Conservation (phyloP, 2,888 invertebrate species). For the Orthosia cruda region DNA sequence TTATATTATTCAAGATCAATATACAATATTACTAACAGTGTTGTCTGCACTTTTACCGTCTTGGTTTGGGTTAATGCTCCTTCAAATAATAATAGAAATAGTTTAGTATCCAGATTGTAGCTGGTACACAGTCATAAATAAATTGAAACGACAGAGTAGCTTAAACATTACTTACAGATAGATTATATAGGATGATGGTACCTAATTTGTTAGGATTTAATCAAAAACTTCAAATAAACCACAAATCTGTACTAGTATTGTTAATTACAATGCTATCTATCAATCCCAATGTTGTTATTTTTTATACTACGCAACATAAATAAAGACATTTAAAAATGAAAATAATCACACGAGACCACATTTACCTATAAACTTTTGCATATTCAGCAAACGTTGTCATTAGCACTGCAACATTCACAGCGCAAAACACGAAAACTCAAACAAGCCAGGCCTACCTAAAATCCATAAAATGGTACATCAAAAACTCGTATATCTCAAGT, state of each 20-base stretch:
- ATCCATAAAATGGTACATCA: slow-evolving; percentile 47
- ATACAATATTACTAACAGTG: too few species aligned
- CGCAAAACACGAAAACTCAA: slow-evolving; percentile 14
- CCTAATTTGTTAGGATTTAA: too few species aligned
- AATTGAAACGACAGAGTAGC: too few species aligned
- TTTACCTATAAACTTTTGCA: not conserved
- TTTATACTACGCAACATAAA: too few species aligned
- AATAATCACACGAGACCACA: too few species aligned
- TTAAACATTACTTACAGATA: too few species aligned
- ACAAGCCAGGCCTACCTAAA: slow-evolving; percentile 7
- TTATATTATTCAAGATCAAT: too few species aligned
- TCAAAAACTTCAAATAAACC: not conserved
- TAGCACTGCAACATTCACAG: slow-evolving; percentile 13
- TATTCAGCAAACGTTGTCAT: slow-evolving; percentile 13
- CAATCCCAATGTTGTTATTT: too few species aligned
- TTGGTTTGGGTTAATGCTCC: not conserved
- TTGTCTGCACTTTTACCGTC: not conserved
- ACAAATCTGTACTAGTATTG: not conserved
- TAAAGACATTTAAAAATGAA: too few species aligned
- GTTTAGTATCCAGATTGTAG: too few species aligned
- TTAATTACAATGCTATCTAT: not conserved
- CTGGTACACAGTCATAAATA: too few species aligned
- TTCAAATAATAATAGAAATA: not conserved
- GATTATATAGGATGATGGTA: too few species aligned
- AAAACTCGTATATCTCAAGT: slow-evolving; percentile 43